phyloP scores from a whole-genome alignment of 2,888 invertebrate genomes.

The Amphipoea oculea region DNA sequence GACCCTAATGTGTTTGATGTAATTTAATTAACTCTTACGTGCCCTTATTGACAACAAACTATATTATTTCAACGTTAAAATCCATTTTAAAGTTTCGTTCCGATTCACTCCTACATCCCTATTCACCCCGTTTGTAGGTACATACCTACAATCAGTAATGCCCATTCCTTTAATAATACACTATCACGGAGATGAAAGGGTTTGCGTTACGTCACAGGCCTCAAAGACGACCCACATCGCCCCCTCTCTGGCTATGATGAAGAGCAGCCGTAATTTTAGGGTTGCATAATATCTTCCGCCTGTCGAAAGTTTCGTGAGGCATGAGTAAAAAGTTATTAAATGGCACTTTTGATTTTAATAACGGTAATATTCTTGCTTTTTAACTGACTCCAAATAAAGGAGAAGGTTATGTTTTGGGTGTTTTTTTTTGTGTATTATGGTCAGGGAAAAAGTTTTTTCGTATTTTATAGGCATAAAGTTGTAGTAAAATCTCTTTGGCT shows the following conservation, averaged over 20 bases:
- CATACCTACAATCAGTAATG: conserved; percentile 9
- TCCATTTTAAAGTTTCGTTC: too few relatives aligned
- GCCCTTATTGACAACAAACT: too few relatives aligned
- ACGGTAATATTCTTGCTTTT: not conserved
- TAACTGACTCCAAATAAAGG: not conserved
- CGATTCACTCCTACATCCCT: too few relatives aligned
- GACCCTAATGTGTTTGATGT: too few relatives aligned
- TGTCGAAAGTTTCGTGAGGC: conserved; percentile 2
- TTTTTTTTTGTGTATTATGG: not conserved
- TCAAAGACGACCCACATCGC: conserved; percentile 56
- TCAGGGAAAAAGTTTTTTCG: too few relatives aligned
- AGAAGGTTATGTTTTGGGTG: not conserved
- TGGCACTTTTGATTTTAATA: not conserved
- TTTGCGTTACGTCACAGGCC: conserved; percentile 40
- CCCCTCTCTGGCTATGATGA: conserved; percentile 13
- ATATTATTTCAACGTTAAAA: too few relatives aligned
- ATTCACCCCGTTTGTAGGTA: too few relatives aligned
- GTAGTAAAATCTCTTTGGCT: too few relatives aligned
- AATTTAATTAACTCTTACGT: too few relatives aligned
- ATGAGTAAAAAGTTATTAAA: conserved; percentile 1
- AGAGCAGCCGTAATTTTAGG: conserved; percentile 25
- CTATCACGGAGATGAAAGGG: conserved; percentile 46
- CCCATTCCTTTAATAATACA: conserved; percentile 18
- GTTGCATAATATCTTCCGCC: conserved; percentile 15
- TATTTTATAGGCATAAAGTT: too few relatives aligned